These are phyloP conservation scores for Nomada flava DNA, from an alignment of 2,888 invertebrate genomes.

Conservation along the genomic window DNA sequence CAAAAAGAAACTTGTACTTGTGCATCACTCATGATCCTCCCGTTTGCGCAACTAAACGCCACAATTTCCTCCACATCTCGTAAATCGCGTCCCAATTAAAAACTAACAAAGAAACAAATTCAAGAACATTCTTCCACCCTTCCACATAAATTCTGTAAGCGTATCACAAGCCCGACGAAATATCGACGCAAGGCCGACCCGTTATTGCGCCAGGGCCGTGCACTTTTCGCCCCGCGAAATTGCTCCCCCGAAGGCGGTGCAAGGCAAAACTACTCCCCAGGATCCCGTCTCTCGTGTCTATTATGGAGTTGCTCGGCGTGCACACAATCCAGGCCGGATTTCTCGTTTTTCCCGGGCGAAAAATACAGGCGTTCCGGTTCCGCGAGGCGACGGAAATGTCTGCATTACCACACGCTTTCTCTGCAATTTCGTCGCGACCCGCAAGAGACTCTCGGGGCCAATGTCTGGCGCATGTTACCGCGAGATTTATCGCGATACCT, in stretches of 20 bases:
- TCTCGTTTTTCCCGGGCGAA: constrained; percentile 42
- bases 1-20: too few species aligned
- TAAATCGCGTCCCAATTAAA: too few species aligned
- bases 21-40: too few species aligned
- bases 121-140: too few species aligned
- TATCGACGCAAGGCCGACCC: constrained; percentile 17
- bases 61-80: too few species aligned
- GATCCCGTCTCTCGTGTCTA: constrained; percentile 46
- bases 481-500: constrained; percentile 36
- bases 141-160: too few species aligned
- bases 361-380: constrained; percentile 47
- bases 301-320: constrained; percentile 31
- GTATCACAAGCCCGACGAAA: constrained; percentile 1
- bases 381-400: constrained; percentile 49
- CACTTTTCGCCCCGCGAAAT: constrained; percentile 55
- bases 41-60: too few species aligned
- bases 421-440: constrained; percentile 43
- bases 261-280: constrained; percentile 44
- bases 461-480: not conserved
- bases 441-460: constrained; percentile 4
- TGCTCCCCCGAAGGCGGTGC: constrained; percentile 46
- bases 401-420: constrained; percentile 49
- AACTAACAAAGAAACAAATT: too few species aligned
- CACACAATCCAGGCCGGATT: constrained; percentile 30
- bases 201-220: constrained; percentile 35